Evolutionary conservation across 2,797 vertebrate species (phyloP).

Genomic region (Myotis myotis): DNA sequence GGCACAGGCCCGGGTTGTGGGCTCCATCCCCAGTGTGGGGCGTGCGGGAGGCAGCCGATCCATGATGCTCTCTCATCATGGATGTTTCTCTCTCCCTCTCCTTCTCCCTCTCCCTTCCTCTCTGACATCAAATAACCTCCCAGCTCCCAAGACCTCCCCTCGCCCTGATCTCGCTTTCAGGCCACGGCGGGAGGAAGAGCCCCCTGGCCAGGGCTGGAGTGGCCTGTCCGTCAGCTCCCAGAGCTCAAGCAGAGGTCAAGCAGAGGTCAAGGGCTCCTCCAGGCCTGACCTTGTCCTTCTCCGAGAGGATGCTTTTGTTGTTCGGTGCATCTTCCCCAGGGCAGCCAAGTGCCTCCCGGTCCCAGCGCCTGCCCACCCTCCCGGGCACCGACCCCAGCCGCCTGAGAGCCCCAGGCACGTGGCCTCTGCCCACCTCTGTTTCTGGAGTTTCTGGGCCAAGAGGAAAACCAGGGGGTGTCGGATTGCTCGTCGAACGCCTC

Average conservation of each 20-base stretch:
- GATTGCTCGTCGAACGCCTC: slow-evolving; percentile 75
- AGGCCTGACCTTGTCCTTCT: neutral
- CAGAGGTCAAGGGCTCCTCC: neutral
- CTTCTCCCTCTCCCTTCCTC: too few relatives aligned
- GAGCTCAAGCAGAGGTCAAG: neutral
- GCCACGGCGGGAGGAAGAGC: neutral
- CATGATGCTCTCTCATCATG: too few relatives aligned
- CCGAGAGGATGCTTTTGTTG: neutral
- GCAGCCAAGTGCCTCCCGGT: neutral
- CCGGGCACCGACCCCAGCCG: slow-evolving; percentile 42
- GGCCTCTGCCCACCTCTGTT: slow-evolving; percentile 68
- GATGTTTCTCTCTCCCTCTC: too few relatives aligned
- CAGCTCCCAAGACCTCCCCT: neutral
- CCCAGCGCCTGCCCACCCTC: neutral
- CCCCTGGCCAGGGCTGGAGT: neutral
- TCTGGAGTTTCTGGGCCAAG: slow-evolving; percentile 80
- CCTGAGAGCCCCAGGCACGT: slow-evolving; percentile 62
- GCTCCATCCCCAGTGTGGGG: too few relatives aligned
- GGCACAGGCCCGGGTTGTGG: too few relatives aligned
- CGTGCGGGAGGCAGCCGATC: too few relatives aligned
- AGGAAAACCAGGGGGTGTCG: slow-evolving; percentile 79
- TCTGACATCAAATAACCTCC: too few relatives aligned
- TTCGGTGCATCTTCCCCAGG: neutral
- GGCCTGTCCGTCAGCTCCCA: neutral
- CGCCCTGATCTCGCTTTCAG: too few relatives aligned